Conservation (phyloP, 1,140 invertebrate genomes). For the Sminthurinus signatus region DNA sequence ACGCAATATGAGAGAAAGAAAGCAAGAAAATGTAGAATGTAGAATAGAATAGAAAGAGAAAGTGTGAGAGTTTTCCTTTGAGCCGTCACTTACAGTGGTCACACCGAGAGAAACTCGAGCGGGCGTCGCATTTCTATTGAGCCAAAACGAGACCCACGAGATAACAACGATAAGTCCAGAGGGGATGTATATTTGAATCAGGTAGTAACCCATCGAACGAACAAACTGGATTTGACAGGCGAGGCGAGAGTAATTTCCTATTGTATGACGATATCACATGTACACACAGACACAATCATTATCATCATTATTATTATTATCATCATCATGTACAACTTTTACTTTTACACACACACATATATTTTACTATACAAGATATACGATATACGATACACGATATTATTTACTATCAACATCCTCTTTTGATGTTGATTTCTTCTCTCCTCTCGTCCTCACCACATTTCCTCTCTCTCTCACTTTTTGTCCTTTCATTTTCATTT, state of each 20-base stretch:
- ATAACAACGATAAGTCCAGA: conserved; percentile 98
- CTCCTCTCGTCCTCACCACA: too few relatives aligned
- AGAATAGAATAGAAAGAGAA: too few relatives aligned
- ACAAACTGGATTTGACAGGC: conserved; percentile 97
- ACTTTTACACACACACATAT: too few relatives aligned
- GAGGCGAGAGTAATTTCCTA: conserved; percentile 96
- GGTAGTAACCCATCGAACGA: conserved; percentile 96
- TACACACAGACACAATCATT: background rate
- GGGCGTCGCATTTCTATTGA: conserved; percentile 88
- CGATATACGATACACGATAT: too few relatives aligned
- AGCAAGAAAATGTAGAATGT: background rate
- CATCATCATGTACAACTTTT: too few relatives aligned
- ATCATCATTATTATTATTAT: too few relatives aligned
- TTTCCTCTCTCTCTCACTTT: too few relatives aligned
- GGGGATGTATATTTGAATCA: conserved; percentile 86
- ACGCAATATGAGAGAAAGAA: background rate
- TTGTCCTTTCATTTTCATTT: too few relatives aligned
- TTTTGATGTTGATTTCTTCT: too few relatives aligned
- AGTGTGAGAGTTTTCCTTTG: background rate
- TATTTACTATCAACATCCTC: too few relatives aligned
- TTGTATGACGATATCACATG: background rate
- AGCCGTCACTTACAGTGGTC: conserved; percentile 61
- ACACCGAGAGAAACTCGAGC: conserved; percentile 93
- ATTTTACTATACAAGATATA: too few relatives aligned
- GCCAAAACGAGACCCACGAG: conserved; percentile 96